Conservation (phyloP, 2,113 vertebrate species). For the Thamnaconus septentrionalis region DNA sequence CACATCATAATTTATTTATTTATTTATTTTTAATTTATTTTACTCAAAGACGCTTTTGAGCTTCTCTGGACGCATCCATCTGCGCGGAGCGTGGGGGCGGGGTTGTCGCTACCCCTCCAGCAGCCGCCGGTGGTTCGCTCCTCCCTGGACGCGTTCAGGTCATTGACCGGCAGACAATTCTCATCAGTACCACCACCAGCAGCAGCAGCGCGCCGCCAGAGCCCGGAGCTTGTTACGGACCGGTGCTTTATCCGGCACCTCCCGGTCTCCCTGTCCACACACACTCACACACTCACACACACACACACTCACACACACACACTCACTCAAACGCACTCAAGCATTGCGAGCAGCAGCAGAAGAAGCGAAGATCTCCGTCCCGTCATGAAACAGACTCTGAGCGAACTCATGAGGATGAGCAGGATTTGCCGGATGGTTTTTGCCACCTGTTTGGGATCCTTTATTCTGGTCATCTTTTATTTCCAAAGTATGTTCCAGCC, state of each 20-base stretch:
- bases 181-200: slow-evolving; percentile 68
- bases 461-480: slow-evolving; percentile 98
- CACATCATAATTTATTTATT: too few species aligned
- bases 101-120: slow-evolving; percentile 3
- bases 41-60: background rate
- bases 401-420: slow-evolving; percentile 95
- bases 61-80: slow-evolving; percentile 58
- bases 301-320: too few species aligned
- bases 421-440: slow-evolving; percentile 93
- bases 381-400: slow-evolving; percentile 89
- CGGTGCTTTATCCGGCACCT: too few species aligned
- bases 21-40: background rate
- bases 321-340: too few species aligned
- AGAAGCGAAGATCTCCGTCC: slow-evolving; percentile 7
- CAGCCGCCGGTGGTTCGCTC: slow-evolving; percentile 68
- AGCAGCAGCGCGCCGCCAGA: slow-evolving; percentile 9
- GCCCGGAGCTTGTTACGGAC: background rate
- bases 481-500: slow-evolving; percentile 99
- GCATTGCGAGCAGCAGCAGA: too few species aligned
- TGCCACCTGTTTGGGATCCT: slow-evolving; percentile 96
- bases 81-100: slow-evolving; percentile 10
- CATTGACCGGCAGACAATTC: slow-evolving; percentile 54
- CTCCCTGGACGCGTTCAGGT: slow-evolving; percentile 47
- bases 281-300: too few species aligned
- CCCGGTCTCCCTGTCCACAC: too few species aligned